Evolutionary conservation across 2,113 vertebrate species (phyloP).

Genomic region (Paraplagusia blochii): DNA sequence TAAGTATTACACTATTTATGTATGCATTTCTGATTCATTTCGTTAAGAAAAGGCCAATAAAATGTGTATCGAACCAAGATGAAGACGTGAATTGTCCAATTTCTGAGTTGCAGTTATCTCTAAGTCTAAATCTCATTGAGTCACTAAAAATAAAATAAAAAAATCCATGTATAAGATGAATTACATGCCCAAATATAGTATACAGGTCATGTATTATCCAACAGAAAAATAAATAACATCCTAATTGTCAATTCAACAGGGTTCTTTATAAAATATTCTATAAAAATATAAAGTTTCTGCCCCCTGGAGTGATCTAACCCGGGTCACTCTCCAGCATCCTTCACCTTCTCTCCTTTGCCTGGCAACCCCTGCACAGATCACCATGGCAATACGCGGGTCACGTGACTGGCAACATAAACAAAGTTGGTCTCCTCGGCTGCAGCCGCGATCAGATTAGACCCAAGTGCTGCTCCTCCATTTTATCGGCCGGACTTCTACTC

Average conservation of each 20-base stretch:
- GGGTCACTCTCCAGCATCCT: slow-evolving; percentile 5
- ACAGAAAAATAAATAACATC: no score
- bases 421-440: background rate
- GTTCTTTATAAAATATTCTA: no score
- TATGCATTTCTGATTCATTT: slow-evolving; percentile 42
- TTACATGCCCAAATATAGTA: no score
- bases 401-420: slow-evolving; percentile 64
- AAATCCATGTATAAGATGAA: no score
- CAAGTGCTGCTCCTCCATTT: background rate
- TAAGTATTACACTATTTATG: slow-evolving; percentile 52
- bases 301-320: background rate
- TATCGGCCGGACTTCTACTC: background rate
- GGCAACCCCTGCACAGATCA: slow-evolving; percentile 25
- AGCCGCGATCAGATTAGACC: no score
- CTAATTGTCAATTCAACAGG: no score
- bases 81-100: background rate
- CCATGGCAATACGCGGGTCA: slow-evolving; percentile 54
- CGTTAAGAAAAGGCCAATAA: slow-evolving; percentile 70
- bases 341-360: background rate
- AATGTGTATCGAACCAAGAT: slow-evolving; percentile 29
- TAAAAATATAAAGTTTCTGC: no score
- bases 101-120: background rate
- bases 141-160: no score
- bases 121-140: background rate
- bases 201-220: no score